A percentile compares a stretch with the other conserved stretches of the same genome.
Conservation (phyloP, 2,797 vertebrate genomes). For the Leptatherina wallacei region DNA sequence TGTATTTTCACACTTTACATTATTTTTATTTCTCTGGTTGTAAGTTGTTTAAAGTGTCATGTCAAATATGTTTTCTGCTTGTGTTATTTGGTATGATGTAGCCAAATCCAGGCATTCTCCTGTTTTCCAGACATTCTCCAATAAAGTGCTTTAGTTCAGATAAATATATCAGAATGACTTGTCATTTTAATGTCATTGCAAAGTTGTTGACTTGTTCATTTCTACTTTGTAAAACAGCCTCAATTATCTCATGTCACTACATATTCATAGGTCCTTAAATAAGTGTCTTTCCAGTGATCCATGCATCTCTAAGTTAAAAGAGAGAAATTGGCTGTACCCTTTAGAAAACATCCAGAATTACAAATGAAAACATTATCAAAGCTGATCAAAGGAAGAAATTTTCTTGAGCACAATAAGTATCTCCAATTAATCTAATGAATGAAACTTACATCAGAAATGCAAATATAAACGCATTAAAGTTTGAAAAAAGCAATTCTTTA, state of each 20-base stretch:
- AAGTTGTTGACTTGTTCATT: slow-evolving; percentile 6
- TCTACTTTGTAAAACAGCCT: not conserved
- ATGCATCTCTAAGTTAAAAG: slow-evolving; percentile 17
- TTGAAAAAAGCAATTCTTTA: no score
- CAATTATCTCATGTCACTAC: slow-evolving; percentile 25
- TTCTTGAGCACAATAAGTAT: slow-evolving; percentile 4
- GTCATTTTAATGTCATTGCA: slow-evolving; percentile 16
- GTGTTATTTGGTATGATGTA: slow-evolving; percentile 37
- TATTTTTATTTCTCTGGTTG: slow-evolving; percentile 24
- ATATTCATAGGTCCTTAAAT: slow-evolving; percentile 18
- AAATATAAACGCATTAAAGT: not conserved
- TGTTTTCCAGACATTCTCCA: slow-evolving; percentile 54
- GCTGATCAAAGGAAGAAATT: slow-evolving; percentile 18
- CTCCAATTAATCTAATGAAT: not conserved
- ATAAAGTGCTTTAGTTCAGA: slow-evolving; percentile 69
- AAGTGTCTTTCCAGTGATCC: slow-evolving; percentile 5
- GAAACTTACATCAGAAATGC: not conserved
- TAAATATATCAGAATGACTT: slow-evolving; percentile 28
- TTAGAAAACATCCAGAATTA: slow-evolving; percentile 14
- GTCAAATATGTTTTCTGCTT: slow-evolving; percentile 42
- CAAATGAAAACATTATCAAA: slow-evolving; percentile 28
- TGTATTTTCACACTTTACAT: slow-evolving; percentile 34
- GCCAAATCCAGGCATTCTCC: slow-evolving; percentile 24
- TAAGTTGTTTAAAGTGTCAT: slow-evolving; percentile 35
- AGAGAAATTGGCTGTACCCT: not conserved